Evolutionary conservation across 2,888 invertebrate species (phyloP).

Genomic region (Microplitis deprimator): DNA sequence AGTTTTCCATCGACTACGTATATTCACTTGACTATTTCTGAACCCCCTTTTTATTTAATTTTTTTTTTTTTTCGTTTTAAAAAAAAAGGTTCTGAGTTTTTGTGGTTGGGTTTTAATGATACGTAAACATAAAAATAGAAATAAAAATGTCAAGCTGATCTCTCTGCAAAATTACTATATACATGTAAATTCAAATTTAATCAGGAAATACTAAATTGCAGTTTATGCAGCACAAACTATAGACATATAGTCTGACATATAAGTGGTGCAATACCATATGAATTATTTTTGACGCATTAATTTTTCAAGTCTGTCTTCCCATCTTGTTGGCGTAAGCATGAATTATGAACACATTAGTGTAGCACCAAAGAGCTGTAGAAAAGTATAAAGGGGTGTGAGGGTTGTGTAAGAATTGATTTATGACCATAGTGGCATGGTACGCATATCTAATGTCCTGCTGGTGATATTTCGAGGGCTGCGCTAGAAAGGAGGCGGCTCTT

Average conservation of each 20-base stretch:
- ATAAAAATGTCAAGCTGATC: not conserved
- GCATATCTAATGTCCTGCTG: conserved; percentile 67
- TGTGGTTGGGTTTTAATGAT: not conserved
- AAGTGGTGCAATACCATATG: conserved; percentile 34
- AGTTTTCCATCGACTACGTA: not conserved
- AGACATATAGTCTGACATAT: conserved; percentile 10
- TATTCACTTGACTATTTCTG: not conserved
- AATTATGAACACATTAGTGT: conserved; percentile 69
- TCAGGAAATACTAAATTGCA: no score
- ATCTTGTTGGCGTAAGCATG: conserved; percentile 66
- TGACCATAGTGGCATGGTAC: conserved; percentile 63
- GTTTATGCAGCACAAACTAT: not conserved
- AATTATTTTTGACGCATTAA: conserved; percentile 62
- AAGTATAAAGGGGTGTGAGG: conserved; percentile 49
- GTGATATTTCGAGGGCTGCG: conserved; percentile 57
- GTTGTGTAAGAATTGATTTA: conserved; percentile 70
- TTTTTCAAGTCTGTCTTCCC: conserved; percentile 59
- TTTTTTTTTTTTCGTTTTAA: not conserved
- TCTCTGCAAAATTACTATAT: no score
- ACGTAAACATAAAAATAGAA: not conserved
- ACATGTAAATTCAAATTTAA: no score
- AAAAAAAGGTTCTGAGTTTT: not conserved
- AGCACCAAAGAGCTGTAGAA: conserved; percentile 37
- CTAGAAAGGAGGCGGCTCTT: conserved; percentile 55
- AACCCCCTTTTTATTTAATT: not conserved